Evolutionary conservation across 2,113 vertebrate species (phyloP).

Genomic region (Rafetus swinhoei): DNA sequence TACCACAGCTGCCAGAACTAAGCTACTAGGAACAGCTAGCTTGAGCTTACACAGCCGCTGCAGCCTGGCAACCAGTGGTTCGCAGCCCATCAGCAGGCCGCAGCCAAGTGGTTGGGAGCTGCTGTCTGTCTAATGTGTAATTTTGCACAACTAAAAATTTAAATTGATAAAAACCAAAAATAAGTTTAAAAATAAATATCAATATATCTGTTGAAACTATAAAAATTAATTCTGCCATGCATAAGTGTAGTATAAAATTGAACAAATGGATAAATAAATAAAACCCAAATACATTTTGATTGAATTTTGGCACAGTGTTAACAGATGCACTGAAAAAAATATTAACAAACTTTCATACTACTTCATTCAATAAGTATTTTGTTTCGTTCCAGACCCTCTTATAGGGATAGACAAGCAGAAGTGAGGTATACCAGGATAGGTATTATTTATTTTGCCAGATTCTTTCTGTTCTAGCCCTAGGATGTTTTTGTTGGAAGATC

Average conservation of each 20-base stretch:
- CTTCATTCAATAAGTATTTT: not conserved
- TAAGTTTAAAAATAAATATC: not conserved
- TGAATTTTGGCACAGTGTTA: not conserved
- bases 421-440: not conserved
- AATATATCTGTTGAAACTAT: not conserved
- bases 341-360: not conserved
- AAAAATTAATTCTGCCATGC: not conserved
- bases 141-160: not conserved
- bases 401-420: not conserved
- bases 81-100: no score
- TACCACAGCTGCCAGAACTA: no score
- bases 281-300: not conserved
- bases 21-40: no score
- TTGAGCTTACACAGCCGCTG: no score
- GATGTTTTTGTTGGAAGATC: not conserved
- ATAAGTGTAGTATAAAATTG: not conserved
- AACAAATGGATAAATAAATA: not conserved
- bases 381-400: no score
- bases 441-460: not conserved
- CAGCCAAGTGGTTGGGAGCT: no score
- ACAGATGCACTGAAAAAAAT: not conserved
- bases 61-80: no score
- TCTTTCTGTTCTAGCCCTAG: not conserved
- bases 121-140: not conserved
- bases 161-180: not conserved